Base-by-base conservation (phyloP, 1,140 invertebrate species). In the Hyphantria cunea region DNA sequence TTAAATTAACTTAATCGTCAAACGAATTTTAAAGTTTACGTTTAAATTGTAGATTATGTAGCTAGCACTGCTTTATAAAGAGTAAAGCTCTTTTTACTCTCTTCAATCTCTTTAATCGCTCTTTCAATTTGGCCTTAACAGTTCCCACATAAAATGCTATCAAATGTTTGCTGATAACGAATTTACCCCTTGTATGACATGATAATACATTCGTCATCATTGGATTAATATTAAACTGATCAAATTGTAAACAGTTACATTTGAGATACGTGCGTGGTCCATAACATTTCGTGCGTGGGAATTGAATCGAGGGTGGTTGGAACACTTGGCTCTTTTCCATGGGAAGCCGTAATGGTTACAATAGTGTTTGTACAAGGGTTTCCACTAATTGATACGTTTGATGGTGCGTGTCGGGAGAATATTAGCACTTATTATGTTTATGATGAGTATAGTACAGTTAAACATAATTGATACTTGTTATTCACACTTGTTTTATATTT, bases 291-390 rank as follows among this genome's bases (percentile, higher is more conserved):
- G 17, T 25, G 17, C 73, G 80, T 86, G 85, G 83, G 85, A 88
- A 84, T 33, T 70, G 47, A n/a, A 52, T 55, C 47, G 58, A 34
- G 68, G 70, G 74, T 72, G 73, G 68, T 64, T 54, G 51, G 47
- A 82, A 84, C 86, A 89, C 76, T 89, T 82, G 86, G 74, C 61
- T 66, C 37, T 66, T 81, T 89, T 89, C 86, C 80, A 86, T 87
- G 86, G 86, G 86, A 89, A 86, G 64, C 48, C 25, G 52, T 42
- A 33, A 51, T 58, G 34, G 70, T 45, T 54, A 34, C 62, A 34
- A 42, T 74, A 81, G 81, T 82, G 68, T 82, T 82, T 82, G 58
- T 77, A 68, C 75, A 74, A 50, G 32, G 59, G 41, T 11, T 9
- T 12, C 45, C 66, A 64, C 68, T 81, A 81, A 85, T 86, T 80